Conservation (phyloP, 1,140 invertebrate genomes). For the Drosophila paulistorum region DNA sequence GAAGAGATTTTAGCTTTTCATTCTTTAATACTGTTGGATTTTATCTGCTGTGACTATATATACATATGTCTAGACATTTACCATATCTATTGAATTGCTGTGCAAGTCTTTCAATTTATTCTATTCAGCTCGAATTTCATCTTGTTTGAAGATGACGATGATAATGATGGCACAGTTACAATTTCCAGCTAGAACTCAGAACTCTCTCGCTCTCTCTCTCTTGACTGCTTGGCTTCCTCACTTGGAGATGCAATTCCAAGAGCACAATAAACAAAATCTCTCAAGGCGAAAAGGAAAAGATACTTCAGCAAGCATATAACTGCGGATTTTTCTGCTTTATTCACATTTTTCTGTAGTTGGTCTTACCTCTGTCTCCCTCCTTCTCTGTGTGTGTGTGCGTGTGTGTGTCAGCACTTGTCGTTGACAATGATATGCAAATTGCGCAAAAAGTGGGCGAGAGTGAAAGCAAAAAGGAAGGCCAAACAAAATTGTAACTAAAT, state of each 20-base stretch:
- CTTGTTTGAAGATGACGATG: background rate
- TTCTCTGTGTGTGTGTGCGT: background rate
- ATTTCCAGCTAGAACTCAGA: background rate
- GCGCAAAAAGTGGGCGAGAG: conserved; percentile 39
- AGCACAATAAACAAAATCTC: conserved; percentile 14
- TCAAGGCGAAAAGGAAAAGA: conserved; percentile 12
- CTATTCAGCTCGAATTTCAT: conserved; percentile 6
- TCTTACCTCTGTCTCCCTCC: background rate
- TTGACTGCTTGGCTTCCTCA: background rate
- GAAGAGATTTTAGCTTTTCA: background rate
- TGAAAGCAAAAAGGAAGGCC: conserved; percentile 38
- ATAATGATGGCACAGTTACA: conserved; percentile 5
- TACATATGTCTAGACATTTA: conserved; percentile 1
- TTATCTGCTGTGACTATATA: background rate
- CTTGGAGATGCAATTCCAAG: background rate
- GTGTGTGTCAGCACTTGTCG: conserved; percentile 40
- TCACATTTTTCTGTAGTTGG: background rate
- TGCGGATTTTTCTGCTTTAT: conserved; percentile 4
- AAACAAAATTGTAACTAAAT: conserved; percentile 73
- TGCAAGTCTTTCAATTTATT: conserved; percentile 3
- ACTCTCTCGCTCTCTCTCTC: background rate
- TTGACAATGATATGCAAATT: conserved; percentile 75
- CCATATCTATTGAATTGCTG: background rate
- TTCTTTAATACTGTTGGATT: background rate
- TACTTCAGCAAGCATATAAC: conserved; percentile 10